Conservation (phyloP, 2,888 invertebrate genomes). For the Argyresthia goedartella region DNA sequence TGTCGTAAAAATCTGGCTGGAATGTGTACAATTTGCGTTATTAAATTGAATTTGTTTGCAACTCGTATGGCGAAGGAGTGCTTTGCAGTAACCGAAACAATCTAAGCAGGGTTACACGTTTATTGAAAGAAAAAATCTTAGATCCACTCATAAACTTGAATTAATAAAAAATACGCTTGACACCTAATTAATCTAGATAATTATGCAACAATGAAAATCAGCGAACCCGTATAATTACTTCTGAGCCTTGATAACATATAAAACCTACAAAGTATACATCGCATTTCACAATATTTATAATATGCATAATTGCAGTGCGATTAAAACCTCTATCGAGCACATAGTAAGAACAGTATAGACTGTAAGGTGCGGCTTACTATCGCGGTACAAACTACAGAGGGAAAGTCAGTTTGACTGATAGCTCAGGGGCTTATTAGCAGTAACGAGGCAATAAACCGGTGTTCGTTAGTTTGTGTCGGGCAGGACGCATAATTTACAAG, state of each 20-base stretch:
- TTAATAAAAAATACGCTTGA: no score
- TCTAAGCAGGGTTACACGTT: no score
- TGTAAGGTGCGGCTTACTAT: no score
- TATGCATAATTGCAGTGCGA: no score
- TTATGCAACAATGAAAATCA: background rate
- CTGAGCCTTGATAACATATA: no score
- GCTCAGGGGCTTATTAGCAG: constrained; percentile 29
- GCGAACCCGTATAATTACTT: background rate
- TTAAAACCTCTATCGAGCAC: no score
- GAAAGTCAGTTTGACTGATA: constrained; percentile 6
- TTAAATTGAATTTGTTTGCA: constrained; percentile 49
- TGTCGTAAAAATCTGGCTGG: constrained; percentile 57
- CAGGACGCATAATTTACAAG: constrained; percentile 25
- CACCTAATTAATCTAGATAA: background rate
- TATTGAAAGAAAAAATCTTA: no score
- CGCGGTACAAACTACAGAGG: background rate
- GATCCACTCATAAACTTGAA: no score
- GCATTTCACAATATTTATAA: no score
- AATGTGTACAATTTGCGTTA: constrained; percentile 33
- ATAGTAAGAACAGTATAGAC: no score
- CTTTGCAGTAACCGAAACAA: no score
- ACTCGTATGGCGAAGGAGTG: constrained; percentile 12
- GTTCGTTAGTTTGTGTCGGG: constrained; percentile 15
- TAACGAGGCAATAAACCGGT: constrained; percentile 28
- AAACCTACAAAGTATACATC: no score